These are phyloP conservation scores for Stenichneumon culpator DNA, from an alignment of 2,888 invertebrate genomes.

Conservation along the genomic window DNA sequence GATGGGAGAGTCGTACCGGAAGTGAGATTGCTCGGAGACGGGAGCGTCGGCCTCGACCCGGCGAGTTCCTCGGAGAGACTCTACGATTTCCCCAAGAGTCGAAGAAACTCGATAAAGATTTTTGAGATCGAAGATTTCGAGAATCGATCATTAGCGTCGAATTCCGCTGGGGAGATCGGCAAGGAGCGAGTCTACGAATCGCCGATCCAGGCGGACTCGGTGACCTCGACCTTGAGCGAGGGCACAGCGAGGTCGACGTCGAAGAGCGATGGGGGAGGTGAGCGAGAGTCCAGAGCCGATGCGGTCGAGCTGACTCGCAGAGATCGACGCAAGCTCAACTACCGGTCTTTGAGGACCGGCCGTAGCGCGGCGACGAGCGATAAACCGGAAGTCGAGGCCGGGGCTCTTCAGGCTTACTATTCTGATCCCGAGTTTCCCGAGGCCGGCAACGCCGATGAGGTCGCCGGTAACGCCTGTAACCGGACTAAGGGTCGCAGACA, in stretches of 20 bases:
- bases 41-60: conserved; percentile 10
- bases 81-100: conserved; percentile 77
- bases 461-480: conserved; percentile 37
- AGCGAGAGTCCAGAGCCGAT: neutral
- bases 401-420: conserved; percentile 69
- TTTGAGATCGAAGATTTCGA: neutral
- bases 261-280: conserved; percentile 20
- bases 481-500: conserved; percentile 66
- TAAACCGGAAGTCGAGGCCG: conserved; percentile 35
- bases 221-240: conserved; percentile 29
- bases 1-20: conserved; percentile 31
- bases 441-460: conserved; percentile 24
- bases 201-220: conserved; percentile 35
- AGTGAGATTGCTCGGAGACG: conserved; percentile 28
- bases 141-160: too few relatives aligned
- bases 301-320: neutral
- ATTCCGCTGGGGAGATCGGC: neutral
- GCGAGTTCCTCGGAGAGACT: conserved; percentile 60
- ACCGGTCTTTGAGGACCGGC: conserved; percentile 54
- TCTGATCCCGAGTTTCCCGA: conserved; percentile 77
- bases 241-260: neutral
- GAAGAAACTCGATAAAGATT: neutral
- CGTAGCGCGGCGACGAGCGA: conserved; percentile 36
- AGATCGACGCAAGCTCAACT: conserved; percentile 33
- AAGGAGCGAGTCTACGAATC: conserved; percentile 56